Percentiles rank a stretch among this genome's conserved stretches.
phyloP scores from a whole-genome alignment of 92 coral and sea anemone species.

The Metridium senile region DNA sequence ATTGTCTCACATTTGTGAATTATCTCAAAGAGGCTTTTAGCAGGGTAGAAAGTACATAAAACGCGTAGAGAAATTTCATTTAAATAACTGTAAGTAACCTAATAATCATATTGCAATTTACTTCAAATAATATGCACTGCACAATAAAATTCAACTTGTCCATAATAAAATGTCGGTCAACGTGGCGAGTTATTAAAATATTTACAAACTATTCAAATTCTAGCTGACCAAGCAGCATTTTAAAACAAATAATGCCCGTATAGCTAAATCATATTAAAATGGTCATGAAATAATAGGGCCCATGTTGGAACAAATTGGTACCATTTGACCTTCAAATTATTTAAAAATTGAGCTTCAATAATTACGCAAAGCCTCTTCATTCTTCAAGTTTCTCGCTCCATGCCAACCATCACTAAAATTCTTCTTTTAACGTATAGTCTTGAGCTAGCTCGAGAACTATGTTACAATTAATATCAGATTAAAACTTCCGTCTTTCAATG shows the following conservation, averaged over 20 bases:
- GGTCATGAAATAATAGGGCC: not conserved
- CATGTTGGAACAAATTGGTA: not conserved
- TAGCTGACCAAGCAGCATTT: slow-evolving; percentile 5
- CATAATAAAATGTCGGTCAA: not conserved
- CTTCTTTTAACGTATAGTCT: not conserved
- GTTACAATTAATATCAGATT: not conserved
- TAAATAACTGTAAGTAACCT: not conserved
- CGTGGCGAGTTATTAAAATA: not conserved
- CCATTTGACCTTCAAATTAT: not conserved
- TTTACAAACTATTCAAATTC: slow-evolving; percentile 13
- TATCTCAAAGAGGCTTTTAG: no score
- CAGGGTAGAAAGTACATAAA: no score
- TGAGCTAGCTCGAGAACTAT: not conserved
- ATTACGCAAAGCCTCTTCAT: not conserved
- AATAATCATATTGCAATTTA: not conserved
- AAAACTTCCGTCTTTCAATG: not conserved
- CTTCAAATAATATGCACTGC: not conserved
- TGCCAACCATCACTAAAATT: not conserved
- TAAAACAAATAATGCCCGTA: slow-evolving; percentile 11
- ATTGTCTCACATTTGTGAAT: no score
- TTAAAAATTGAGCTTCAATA: not conserved
- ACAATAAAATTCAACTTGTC: not conserved
- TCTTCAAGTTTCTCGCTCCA: not conserved
- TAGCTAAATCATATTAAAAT: not conserved
- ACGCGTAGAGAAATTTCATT: not conserved